Conservation (phyloP, 2,113 vertebrate species). For the Mohoua ochrocephala region DNA sequence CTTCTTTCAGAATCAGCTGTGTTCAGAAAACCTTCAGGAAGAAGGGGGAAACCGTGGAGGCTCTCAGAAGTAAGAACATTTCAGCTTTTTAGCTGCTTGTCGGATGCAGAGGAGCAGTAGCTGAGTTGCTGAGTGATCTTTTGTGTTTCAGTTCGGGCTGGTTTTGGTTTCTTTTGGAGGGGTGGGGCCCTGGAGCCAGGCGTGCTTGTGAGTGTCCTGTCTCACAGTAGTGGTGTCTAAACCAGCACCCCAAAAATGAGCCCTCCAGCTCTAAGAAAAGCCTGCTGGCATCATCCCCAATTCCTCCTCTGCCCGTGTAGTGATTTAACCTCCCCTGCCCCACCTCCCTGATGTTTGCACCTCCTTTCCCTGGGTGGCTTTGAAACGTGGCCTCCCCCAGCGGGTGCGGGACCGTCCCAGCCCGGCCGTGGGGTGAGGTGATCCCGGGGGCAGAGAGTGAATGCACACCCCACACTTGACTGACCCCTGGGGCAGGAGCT, state of each 20-base stretch:
- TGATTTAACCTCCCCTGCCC: neutral
- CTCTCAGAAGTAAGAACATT: slow-evolving; percentile 83
- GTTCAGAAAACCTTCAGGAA: slow-evolving; percentile 90
- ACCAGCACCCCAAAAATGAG: neutral
- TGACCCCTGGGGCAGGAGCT: neutral
- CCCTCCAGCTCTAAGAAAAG: neutral
- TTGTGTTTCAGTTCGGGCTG: neutral
- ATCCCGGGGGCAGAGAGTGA: neutral
- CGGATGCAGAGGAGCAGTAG: neutral
- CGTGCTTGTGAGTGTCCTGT: neutral
- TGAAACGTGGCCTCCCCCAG: neutral
- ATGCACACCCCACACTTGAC: neutral
- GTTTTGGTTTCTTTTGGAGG: neutral
- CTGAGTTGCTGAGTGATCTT: neutral
- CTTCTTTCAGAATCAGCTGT: slow-evolving; percentile 84
- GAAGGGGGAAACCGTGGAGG: slow-evolving; percentile 85
- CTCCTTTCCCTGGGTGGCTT: neutral
- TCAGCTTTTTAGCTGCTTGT: neutral
- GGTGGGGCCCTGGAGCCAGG: neutral
- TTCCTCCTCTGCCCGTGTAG: neutral
- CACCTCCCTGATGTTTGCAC: neutral
- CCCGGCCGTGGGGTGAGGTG: rapidly evolving
- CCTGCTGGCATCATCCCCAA: rapidly evolving
- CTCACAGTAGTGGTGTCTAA: neutral
- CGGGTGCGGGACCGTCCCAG: rapidly evolving